These are phyloP conservation scores for Adelges cooleyi DNA, from an alignment of 1,140 invertebrate species.

Conservation along the genomic window DNA sequence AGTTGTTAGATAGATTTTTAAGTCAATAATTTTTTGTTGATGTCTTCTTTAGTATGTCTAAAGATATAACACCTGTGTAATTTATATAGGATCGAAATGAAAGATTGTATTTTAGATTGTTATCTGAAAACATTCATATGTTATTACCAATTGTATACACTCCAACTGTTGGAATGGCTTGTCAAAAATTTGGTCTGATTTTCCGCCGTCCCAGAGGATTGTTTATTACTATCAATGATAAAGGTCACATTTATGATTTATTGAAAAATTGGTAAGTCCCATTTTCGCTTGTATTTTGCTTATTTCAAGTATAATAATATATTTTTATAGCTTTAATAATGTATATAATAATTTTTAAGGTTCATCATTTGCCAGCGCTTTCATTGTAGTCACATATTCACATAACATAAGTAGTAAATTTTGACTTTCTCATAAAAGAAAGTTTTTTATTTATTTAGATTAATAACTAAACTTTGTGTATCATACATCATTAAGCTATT, in stretches of 20 bases:
- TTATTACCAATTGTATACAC: slow-evolving; percentile 98
- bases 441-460: too few species aligned
- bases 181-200: slow-evolving; percentile 92
- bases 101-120: slow-evolving; percentile 83
- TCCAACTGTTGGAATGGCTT: slow-evolving; percentile 91
- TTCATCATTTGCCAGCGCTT: too few species aligned
- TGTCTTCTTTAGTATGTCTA: neutral
- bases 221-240: slow-evolving; percentile 94
- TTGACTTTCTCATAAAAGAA: too few species aligned
- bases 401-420: too few species aligned
- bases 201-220: slow-evolving; percentile 87
- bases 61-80: too few species aligned
- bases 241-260: slow-evolving; percentile 81
- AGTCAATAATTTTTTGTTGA: neutral
- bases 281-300: neutral
- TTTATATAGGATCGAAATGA: slow-evolving; percentile 86
- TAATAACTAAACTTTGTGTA: neutral
- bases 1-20: slow-evolving; percentile 33
- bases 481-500: neutral
- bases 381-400: too few species aligned
- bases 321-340: too few species aligned
- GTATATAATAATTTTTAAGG: too few species aligned
- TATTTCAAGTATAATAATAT: too few species aligned
- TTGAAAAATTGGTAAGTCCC: slow-evolving; percentile 69
- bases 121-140: slow-evolving; percentile 85